Conservation (phyloP, 92 coral and sea anemone species). For the Metridium senile region DNA sequence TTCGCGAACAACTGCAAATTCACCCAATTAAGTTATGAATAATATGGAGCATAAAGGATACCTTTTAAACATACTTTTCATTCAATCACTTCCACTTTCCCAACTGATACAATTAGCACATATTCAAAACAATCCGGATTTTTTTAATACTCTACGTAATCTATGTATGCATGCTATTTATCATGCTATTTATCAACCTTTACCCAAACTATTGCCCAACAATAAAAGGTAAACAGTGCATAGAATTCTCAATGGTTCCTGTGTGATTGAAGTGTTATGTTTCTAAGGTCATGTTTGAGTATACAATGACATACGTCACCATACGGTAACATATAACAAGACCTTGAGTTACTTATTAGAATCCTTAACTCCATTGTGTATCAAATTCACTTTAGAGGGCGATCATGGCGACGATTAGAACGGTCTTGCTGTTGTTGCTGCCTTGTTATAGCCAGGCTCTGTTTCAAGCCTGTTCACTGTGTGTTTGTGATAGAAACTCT, state of each 20-base stretch:
- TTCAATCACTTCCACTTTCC: too few species aligned
- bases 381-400: conserved; percentile 1
- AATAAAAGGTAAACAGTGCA: background rate
- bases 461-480: conserved; percentile 1
- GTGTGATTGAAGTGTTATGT: background rate
- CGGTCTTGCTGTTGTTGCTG: background rate
- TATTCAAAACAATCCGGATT: too few species aligned
- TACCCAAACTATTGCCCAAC: background rate
- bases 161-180: background rate
- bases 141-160: background rate
- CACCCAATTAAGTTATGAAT: too few species aligned
- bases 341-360: conserved; percentile 2
- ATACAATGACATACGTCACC: background rate
- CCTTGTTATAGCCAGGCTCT: background rate
- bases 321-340: background rate
- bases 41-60: too few species aligned
- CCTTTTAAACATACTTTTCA: too few species aligned
- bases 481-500: background rate
- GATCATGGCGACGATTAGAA: background rate
- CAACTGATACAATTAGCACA: too few species aligned
- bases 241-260: background rate
- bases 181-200: background rate
- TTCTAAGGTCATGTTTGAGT: background rate
- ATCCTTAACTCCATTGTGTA: background rate
- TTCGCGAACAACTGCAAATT: too few species aligned